A percentile compares a stretch with the other conserved stretches of the same genome.
These are phyloP conservation scores for Bombus turneri DNA, from an alignment of 1,140 invertebrate genomes.

Conservation along the genomic window DNA sequence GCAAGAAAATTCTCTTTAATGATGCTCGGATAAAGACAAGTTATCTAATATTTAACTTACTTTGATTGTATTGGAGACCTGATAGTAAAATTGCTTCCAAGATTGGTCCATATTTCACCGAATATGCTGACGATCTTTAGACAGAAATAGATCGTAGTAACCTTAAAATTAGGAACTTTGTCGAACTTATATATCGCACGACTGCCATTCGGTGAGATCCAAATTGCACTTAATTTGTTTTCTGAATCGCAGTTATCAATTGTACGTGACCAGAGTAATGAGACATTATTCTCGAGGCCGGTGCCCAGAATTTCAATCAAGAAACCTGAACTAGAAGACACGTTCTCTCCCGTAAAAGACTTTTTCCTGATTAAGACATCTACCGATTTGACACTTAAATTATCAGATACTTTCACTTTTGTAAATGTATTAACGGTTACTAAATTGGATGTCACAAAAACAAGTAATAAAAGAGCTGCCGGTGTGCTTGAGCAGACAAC, in stretches of 20 bases:
- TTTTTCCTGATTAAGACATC: slow-evolving; percentile 31
- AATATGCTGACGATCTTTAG: slow-evolving; percentile 54
- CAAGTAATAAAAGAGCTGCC: slow-evolving; percentile 73
- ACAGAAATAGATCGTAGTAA: slow-evolving; percentile 77
- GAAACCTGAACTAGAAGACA: slow-evolving; percentile 22
- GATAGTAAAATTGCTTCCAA: slow-evolving; percentile 69
- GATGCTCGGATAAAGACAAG: neutral
- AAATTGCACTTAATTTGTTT: slow-evolving; percentile 55
- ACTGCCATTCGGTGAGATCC: slow-evolving; percentile 43
- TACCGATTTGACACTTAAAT: slow-evolving; percentile 54
- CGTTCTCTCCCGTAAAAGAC: neutral
- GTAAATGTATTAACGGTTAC: slow-evolving; percentile 58
- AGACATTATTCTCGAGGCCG: slow-evolving; percentile 59
- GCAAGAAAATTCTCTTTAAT: neutral
- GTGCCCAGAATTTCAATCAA: slow-evolving; percentile 62
- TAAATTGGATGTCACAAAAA: slow-evolving; percentile 70
- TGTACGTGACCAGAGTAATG: slow-evolving; percentile 65
- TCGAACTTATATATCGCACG: slow-evolving; percentile 66
- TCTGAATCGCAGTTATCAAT: slow-evolving; percentile 43
- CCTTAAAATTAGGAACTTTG: slow-evolving; percentile 65
- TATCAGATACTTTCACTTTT: slow-evolving; percentile 30
- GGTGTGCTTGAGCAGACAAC: slow-evolving; percentile 71
- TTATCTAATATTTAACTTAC: slow-evolving; percentile 51
- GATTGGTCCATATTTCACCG: slow-evolving; percentile 68
- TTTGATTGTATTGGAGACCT: slow-evolving; percentile 13